phyloP scores from a whole-genome alignment of 2,113 vertebrate genomes.

The Sebastes fasciatus region DNA sequence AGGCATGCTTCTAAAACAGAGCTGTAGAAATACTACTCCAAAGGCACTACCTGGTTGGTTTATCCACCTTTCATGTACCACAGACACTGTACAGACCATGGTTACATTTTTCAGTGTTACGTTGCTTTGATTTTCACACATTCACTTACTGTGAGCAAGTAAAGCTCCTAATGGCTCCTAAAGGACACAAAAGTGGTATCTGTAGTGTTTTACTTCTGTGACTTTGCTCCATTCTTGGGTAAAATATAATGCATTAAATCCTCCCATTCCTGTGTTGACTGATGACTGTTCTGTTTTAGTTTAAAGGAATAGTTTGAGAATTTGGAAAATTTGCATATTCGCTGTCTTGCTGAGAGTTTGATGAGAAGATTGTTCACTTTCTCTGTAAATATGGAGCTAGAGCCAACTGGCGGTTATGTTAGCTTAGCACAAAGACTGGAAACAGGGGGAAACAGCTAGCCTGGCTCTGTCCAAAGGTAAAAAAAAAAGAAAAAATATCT shows the following conservation, averaged over 20 bases:
- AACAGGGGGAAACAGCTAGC: too few relatives aligned
- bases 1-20: background rate
- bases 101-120: too few relatives aligned
- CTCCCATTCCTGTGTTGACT: background rate
- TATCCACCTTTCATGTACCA: background rate
- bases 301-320: background rate
- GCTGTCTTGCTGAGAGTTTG: background rate
- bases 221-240: conserved; percentile 18
- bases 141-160: background rate
- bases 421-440: too few relatives aligned
- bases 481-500: too few relatives aligned
- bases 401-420: too few relatives aligned
- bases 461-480: too few relatives aligned
- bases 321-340: background rate
- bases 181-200: background rate
- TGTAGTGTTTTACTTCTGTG: background rate
- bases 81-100: background rate
- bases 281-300: background rate
- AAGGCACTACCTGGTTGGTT: background rate
- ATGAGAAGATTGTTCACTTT: too few relatives aligned
- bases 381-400: too few relatives aligned
- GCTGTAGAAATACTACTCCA: background rate
- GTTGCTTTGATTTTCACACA: background rate
- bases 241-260: background rate
- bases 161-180: background rate